Evolutionary conservation across 2,113 vertebrate genomes (phyloP).

Genomic region (Ictalurus punctatus): DNA sequence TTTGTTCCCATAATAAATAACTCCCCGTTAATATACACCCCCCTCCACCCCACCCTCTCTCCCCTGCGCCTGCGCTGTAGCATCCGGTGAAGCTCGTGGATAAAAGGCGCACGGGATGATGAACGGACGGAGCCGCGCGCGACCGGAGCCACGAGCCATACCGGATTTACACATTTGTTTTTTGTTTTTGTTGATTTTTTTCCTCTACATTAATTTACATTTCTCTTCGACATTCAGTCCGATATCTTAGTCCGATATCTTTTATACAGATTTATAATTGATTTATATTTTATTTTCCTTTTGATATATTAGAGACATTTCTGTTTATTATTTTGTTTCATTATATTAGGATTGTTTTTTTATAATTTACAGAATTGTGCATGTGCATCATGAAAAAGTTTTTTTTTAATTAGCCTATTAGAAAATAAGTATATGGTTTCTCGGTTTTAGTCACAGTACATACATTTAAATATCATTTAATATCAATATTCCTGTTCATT

Average conservation of each 20-base stretch:
- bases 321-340: neutral
- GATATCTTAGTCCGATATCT: too few species aligned
- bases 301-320: neutral
- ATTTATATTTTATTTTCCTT: neutral
- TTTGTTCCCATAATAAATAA: neutral
- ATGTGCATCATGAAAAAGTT: neutral
- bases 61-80: slow-evolving; percentile 44
- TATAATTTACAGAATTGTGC: neutral
- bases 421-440: too few species aligned
- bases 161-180: neutral
- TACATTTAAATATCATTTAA: neutral
- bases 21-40: neutral
- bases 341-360: neutral
- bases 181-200: neutral
- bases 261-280: neutral
- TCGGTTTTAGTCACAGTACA: neutral
- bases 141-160: neutral
- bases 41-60: neutral
- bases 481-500: neutral
- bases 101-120: slow-evolving; percentile 62
- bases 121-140: slow-evolving; percentile 38
- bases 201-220: neutral
- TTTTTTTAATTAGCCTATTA: neutral
- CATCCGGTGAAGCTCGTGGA: slow-evolving; percentile 57
- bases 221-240: neutral